phyloP scores from a whole-genome alignment of 2,113 vertebrate species.

The Sinocyclocheilus anophthalmus region DNA sequence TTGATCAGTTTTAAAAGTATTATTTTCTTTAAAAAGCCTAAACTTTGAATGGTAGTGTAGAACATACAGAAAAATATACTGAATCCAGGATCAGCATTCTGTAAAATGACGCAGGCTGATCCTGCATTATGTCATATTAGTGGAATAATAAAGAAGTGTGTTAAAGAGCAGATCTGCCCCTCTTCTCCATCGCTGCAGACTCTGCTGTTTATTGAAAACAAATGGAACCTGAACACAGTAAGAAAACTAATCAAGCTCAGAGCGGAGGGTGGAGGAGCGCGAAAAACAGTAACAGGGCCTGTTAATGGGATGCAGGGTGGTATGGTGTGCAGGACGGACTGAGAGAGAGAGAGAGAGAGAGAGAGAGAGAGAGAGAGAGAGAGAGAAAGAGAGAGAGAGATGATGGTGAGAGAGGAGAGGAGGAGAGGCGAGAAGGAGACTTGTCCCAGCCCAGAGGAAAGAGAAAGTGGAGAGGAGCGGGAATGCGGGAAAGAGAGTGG shows the following conservation, averaged over 20 bases:
- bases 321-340: conserved; percentile 14
- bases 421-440: too few species aligned
- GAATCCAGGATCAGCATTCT: neutral
- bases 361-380: too few species aligned
- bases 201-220: conserved; percentile 52
- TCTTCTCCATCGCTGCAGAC: conserved; percentile 8
- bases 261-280: neutral
- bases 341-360: conserved; percentile 17
- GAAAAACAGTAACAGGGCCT: conserved; percentile 42
- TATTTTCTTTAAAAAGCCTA: neutral
- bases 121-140: conserved; percentile 7
- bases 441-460: conserved; percentile 55
- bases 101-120: neutral
- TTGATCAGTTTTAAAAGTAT: neutral
- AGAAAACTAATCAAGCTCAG: conserved; percentile 57
- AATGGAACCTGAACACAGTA: conserved; percentile 49
- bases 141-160: neutral
- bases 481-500: conserved; percentile 48
- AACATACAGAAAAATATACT: too few species aligned
- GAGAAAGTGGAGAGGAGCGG: conserved; percentile 45
- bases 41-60: neutral
- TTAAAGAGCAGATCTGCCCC: neutral
- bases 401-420: too few species aligned
- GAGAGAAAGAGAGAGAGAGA: neutral
- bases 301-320: conserved; percentile 59